Base-by-base conservation (phyloP, 2,797 vertebrate species). In the Sciurus vulgaris region DNA sequence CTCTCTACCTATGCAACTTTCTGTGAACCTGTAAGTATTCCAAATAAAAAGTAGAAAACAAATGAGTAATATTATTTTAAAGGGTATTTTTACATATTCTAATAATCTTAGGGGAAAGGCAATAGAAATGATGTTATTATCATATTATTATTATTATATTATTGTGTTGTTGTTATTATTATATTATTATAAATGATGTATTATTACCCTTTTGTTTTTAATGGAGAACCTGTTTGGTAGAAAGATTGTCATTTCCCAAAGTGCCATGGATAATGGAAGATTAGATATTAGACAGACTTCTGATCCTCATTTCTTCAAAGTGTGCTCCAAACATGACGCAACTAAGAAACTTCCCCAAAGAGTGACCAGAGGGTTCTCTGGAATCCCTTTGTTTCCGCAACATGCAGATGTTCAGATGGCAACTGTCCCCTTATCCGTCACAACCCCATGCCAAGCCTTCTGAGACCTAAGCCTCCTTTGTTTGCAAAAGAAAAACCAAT, bases 191-290 rank as follows among this genome's bases (percentile, higher is more conserved):
- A 70, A 70, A 38, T 38, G 3, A 38, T 38, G 28, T 20, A 2
- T 63, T 47, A 28, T 38, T 63, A 17, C 70, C 33, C 15, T 26
- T 35, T 74, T 65, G 20, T 49, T 67, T 38, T 79, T 35, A 89
- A 77, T n/a, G 59, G 69, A 65, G 61, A 82, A 51, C 69, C 33
- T 72, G 0, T 54, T 47, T 26, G 59, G 41, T 5, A 47, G 72
- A 76, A 93, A 61, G 13, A 54, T 13, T 35, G 3, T 85, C 63
- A 22, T 78, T 78, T 92, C 63, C 70, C 88, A 92, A 70, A 74
- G 3, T 59, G 73, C 86, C 41, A 51, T 4, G 63, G 47, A 49
- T 69, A 70, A 35, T 65, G 63, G 56, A 86, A 89, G 38, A 26
- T 61, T 51, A 59, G 54, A 56, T 61, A 33, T 83, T 54, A 86